These are phyloP conservation scores for Blastobasis lacticolella DNA, from an alignment of 2,888 invertebrate genomes.

Conservation along the genomic window DNA sequence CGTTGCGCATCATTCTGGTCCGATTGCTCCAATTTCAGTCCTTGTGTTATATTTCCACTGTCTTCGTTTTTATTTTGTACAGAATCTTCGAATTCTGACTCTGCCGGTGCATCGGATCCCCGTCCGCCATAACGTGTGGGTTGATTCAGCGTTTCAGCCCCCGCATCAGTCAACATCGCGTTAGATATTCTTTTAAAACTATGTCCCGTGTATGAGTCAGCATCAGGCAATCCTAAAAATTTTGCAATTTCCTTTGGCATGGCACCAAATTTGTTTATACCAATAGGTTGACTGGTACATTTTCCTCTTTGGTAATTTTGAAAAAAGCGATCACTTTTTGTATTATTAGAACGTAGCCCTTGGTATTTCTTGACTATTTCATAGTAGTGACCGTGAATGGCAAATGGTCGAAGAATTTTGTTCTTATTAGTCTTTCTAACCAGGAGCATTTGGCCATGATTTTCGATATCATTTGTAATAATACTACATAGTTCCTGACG, in stretches of 20 bases:
- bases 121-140: neutral
- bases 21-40: neutral
- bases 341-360: conserved; percentile 8
- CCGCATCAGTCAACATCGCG: neutral
- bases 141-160: neutral
- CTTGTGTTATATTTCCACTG: neutral
- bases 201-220: conserved; percentile 12
- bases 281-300: conserved; percentile 13
- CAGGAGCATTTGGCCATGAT: conserved; percentile 9
- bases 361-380: conserved; percentile 13
- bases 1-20: too few species aligned
- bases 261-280: conserved; percentile 12
- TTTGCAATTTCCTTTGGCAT: conserved; percentile 16
- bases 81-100: neutral
- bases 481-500: conserved; percentile 4
- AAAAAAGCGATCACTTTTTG: conserved; percentile 14
- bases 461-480: conserved; percentile 10
- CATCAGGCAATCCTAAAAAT: conserved; percentile 9
- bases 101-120: neutral
- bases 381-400: conserved; percentile 3
- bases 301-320: conserved; percentile 12
- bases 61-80: neutral
- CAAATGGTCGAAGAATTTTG: conserved; percentile 11
- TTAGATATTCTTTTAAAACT: conserved; percentile 5
- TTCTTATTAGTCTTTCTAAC: conserved; percentile 11